These are phyloP conservation scores for Allophyes oxyacanthae DNA, from an alignment of 2,888 invertebrate genomes.

Conservation along the genomic window DNA sequence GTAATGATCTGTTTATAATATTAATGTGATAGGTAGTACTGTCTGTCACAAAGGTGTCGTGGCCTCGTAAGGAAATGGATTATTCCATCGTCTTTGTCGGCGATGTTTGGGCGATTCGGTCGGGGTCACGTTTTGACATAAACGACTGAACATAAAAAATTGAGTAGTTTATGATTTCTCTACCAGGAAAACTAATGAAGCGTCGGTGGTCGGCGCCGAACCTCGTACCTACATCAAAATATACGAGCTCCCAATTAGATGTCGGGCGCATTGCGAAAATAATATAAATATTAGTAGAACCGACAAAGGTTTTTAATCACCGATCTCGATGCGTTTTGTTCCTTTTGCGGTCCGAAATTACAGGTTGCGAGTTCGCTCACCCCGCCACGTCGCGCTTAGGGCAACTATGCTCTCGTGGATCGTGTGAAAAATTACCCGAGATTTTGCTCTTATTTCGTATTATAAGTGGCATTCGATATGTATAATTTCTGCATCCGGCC, in stretches of 20 bases:
- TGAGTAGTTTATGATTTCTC: slow-evolving; percentile 80
- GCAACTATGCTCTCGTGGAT: slow-evolving; percentile 85
- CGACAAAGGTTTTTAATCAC: slow-evolving; percentile 90
- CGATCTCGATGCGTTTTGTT: slow-evolving; percentile 85
- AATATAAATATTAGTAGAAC: slow-evolving; percentile 90
- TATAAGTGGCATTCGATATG: slow-evolving; percentile 84
- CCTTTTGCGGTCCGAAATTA: slow-evolving; percentile 89
- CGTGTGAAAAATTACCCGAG: slow-evolving; percentile 87
- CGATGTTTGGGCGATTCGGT: slow-evolving; percentile 51
- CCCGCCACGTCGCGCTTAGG: slow-evolving; percentile 85
- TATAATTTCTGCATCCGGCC: slow-evolving; percentile 83
- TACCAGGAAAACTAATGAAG: slow-evolving; percentile 87
- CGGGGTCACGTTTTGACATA: slow-evolving; percentile 81
- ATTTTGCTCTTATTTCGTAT: slow-evolving; percentile 85
- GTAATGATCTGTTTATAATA: slow-evolving; percentile 27
- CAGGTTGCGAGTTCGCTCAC: slow-evolving; percentile 88
- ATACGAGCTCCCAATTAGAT: slow-evolving; percentile 86
- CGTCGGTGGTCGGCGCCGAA: slow-evolving; percentile 81
- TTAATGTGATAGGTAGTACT: slow-evolving; percentile 27
- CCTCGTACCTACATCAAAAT: slow-evolving; percentile 78
- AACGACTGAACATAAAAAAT: slow-evolving; percentile 79
- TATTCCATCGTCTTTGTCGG: slow-evolving; percentile 76
- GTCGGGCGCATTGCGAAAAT: slow-evolving; percentile 87
- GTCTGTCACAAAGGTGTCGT: slow-evolving; percentile 50
- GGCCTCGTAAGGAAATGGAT: slow-evolving; percentile 67